These are phyloP conservation scores for Palloptera scutellata DNA, from an alignment of 2,888 invertebrate genomes.

Conservation along the genomic window DNA sequence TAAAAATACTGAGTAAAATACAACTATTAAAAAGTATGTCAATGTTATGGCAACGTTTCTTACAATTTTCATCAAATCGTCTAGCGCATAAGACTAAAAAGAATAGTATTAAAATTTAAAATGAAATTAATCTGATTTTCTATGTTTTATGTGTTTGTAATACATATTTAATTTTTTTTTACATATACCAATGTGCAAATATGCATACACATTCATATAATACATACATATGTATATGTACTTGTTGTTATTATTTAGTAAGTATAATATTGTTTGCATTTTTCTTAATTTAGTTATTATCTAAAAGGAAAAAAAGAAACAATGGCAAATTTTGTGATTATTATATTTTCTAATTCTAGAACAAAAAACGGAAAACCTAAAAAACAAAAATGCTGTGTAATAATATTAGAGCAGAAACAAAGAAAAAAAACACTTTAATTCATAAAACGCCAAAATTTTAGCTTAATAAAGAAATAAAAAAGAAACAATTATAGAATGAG, in stretches of 20 bases:
- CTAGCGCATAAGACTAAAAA: conserved; percentile 3
- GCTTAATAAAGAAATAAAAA: conserved; percentile 37
- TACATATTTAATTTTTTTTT: no score
- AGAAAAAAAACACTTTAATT: not conserved
- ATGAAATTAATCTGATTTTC: conserved; percentile 12
- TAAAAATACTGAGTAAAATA: conserved; percentile 12
- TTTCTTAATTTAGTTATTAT: conserved; percentile 15
- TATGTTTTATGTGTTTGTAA: no score
- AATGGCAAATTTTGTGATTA: conserved; percentile 32
- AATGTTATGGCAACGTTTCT: not conserved
- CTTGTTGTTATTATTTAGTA: conserved; percentile 18
- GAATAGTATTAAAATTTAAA: conserved; percentile 22
- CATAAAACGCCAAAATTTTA: conserved; percentile 36
- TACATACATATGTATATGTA: conserved; percentile 1
- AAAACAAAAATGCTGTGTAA: conserved; percentile 23
- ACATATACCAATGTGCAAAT: no score
- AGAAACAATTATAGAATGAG: conserved; percentile 25
- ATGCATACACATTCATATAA: no score
- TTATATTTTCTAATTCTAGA: conserved; percentile 32
- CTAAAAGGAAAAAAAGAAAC: conserved; percentile 13
- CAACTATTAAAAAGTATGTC: not conserved
- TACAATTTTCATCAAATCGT: conserved; percentile 5
- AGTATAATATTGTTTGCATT: conserved; percentile 27
- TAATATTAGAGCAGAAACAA: conserved; percentile 4
- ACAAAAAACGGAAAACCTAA: conserved; percentile 15